phyloP scores from a whole-genome alignment of 2,888 invertebrate genomes.

The Spodoptera exigua region DNA sequence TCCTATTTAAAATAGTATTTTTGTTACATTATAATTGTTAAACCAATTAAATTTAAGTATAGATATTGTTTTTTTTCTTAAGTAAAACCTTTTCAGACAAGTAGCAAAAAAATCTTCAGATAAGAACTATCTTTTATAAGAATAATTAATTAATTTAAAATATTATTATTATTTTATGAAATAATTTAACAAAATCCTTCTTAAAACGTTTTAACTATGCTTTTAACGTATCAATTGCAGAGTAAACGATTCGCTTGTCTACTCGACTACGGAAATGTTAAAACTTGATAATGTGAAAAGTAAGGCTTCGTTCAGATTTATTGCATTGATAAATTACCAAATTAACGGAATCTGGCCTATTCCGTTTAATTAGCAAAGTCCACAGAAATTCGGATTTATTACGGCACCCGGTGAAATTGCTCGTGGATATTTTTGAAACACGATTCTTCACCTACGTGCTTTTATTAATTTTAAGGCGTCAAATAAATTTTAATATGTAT shows the following conservation, averaged over 20 bases:
- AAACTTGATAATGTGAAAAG: slow-evolving; percentile 57
- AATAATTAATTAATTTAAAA: no score
- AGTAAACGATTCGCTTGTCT: slow-evolving; percentile 22
- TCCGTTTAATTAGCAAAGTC: slow-evolving; percentile 43
- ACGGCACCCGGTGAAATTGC: slow-evolving; percentile 13
- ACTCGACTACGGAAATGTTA: slow-evolving; percentile 38
- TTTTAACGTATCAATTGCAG: slow-evolving; percentile 28
- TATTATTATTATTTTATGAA: no score
- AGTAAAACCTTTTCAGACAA: no score
- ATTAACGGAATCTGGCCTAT: slow-evolving; percentile 47
- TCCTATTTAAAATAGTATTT: no score
- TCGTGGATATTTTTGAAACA: slow-evolving; percentile 15
- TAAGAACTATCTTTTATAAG: no score
- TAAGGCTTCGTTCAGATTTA: slow-evolving; percentile 45
- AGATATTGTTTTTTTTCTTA: no score
- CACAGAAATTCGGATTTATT: slow-evolving; percentile 20
- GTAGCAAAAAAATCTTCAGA: no score
- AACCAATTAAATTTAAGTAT: no score
- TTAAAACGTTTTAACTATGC: no score
- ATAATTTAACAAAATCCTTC: no score
- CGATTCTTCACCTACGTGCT: slow-evolving; percentile 2
- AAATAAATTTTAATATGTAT: background rate
- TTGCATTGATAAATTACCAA: slow-evolving; percentile 43
- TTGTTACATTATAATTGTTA: no score
- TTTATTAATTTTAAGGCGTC: slow-evolving; percentile 3